Base-by-base conservation (phyloP, 2,888 invertebrate species). In the Dryobota labecula region DNA sequence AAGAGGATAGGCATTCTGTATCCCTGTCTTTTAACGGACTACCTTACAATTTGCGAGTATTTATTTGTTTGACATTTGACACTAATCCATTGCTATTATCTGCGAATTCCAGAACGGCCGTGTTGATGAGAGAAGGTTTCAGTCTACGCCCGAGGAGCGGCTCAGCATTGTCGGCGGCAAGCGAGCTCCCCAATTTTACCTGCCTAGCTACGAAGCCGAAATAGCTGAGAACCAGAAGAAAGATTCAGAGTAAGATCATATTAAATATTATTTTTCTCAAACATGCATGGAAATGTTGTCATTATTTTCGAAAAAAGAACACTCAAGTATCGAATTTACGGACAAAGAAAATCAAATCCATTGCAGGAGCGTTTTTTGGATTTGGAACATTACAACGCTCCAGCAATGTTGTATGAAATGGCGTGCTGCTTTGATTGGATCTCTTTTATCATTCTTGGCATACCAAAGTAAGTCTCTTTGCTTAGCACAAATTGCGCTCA, bases 141-240 rank as follows among this genome's bases (percentile, higher is more conserved):
- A 99, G 94, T 98, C 98, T 15, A 99, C 99, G 15, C 98, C 98
- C 20, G 99, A 99, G 92, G 99, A 99, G 90, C 97, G 99, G 15
- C 94, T 99, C 68, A 98, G 98, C 80, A 99, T 99, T 90, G 98
- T 99, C 33, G 99, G 99, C n/a, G 99, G 99, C 72, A 99, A 99
- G 91, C 96, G 99, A 47, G 98, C 99, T 0, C 99, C 99, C 0
- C 99, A 99, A 94, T 99, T 99, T 96, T 99, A 99, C 93, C 97
- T 99, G 97, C 98, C 98, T 9, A 98, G 98, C 86, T 99, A 99
- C 92, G 98, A 98, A 90, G 99, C 99, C 0, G 98, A 98, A 91
- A 99, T 99, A 83, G 98, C 99, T 2, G 99, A 99, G 94, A 99
- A 99, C 93, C 98, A 99, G 96, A 98, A 98, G 93, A 99, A 99